Conservation (phyloP, 1,140 invertebrate genomes). For the Papilio machaon region DNA sequence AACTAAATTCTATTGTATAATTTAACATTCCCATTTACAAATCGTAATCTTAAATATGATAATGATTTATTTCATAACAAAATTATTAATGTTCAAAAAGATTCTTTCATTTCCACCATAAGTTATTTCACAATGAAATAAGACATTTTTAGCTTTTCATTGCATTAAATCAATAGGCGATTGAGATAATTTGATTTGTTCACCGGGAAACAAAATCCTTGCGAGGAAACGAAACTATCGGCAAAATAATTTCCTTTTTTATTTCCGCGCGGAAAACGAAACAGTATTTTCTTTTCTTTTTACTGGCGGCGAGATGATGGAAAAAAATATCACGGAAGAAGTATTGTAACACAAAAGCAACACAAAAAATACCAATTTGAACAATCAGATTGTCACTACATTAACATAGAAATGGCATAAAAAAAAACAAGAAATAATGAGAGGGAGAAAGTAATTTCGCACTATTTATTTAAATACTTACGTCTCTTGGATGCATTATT, state of each 20-base stretch:
- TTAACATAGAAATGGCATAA: not conserved
- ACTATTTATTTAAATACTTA: no score
- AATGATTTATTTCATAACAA: not conserved
- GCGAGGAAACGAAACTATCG: slow-evolving; percentile 8
- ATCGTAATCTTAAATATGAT: not conserved
- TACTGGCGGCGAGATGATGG: not conserved
- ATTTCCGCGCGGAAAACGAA: slow-evolving; percentile 20
- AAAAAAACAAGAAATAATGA: not conserved
- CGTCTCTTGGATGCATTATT: not conserved
- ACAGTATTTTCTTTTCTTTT: not conserved
- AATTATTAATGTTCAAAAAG: no score
- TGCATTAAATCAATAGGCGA: slow-evolving; percentile 3
- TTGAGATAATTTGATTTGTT: slow-evolving; percentile 19
- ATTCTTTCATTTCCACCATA: not conserved
- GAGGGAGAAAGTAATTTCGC: no score
- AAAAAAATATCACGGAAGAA: not conserved
- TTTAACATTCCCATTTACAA: not conserved
- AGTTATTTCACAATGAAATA: not conserved
- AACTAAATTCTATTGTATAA: no score
- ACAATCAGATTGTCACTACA: not conserved
- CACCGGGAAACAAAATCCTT: not conserved
- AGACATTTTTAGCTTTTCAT: not conserved
- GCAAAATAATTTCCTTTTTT: slow-evolving; percentile 22
- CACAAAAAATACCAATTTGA: not conserved
- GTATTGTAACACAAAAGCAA: not conserved